A percentile compares a stretch with the other conserved stretches of the same genome.
phyloP scores from a whole-genome alignment of 2,797 vertebrate species.

The Lemur catta region DNA sequence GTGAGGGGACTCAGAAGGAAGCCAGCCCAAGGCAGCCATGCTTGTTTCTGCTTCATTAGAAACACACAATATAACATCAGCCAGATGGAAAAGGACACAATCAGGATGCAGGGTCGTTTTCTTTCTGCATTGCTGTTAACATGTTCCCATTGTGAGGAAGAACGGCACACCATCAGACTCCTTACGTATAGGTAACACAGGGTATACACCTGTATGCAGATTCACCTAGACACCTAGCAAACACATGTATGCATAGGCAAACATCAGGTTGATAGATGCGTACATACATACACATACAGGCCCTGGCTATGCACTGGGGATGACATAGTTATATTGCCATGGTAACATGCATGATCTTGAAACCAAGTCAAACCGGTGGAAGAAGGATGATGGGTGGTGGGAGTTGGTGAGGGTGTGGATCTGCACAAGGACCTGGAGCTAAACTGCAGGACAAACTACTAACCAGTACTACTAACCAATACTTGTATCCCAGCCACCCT shows the following conservation, averaged over 20 bases:
- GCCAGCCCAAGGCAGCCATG: background rate
- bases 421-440: background rate
- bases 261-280: background rate
- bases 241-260: background rate
- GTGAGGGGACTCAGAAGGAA: accelerated
- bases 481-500: background rate
- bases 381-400: background rate
- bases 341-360: background rate
- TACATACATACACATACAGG: background rate
- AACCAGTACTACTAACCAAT: accelerated
- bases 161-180: no score
- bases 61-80: background rate
- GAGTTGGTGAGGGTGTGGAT: background rate
- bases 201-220: background rate
- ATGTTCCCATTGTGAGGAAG: background rate
- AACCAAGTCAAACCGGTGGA: background rate
- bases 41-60: background rate
- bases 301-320: background rate
- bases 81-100: conserved; percentile 1
- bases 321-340: background rate
- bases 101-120: background rate
- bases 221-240: background rate
- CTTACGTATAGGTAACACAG: background rate
- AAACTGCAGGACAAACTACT: accelerated
- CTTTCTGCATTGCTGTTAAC: background rate